Evolutionary conservation across 2,888 invertebrate species (phyloP).

Genomic region (Calliscelio sp.): DNA sequence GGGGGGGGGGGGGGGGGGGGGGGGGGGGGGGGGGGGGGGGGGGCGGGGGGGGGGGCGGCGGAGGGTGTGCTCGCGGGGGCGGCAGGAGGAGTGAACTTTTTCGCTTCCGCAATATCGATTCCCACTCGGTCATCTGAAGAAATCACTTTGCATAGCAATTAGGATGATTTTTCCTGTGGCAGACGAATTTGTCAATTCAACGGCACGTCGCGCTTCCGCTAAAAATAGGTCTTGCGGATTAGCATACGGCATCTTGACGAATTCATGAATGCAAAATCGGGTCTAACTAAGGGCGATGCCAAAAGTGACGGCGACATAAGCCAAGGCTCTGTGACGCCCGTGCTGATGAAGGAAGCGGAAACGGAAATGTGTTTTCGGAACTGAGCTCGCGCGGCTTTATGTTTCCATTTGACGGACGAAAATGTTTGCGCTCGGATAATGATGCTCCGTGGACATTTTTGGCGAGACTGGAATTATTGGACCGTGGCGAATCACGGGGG

Average conservation of each 20-base stretch:
- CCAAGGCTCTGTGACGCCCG: constrained; percentile 19
- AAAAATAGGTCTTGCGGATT: constrained; percentile 41
- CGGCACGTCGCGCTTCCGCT: constrained; percentile 43
- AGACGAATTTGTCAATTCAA: constrained; percentile 43
- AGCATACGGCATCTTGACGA: constrained; percentile 53
- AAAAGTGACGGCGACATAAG: constrained; percentile 16
- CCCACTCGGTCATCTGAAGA: constrained; percentile 20
- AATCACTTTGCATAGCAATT: constrained; percentile 34
- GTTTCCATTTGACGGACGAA: constrained; percentile 35
- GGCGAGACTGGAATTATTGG: constrained; percentile 45
- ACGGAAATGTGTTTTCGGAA: constrained; percentile 42
- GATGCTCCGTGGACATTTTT: constrained; percentile 36
- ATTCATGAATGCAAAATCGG: constrained; percentile 55
- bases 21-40: too few species aligned
- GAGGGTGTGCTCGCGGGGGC: too few species aligned
- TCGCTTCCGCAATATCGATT: too few species aligned
- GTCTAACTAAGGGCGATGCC: constrained; percentile 20
- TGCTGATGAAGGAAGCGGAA: constrained; percentile 53
- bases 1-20: too few species aligned
- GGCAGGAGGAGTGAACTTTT: too few species aligned
- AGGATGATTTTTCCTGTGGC: constrained; percentile 21
- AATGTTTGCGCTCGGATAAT: constrained; percentile 36
- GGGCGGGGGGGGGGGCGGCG: too few species aligned
- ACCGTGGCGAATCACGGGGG: constrained; percentile 59
- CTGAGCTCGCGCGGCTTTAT: constrained; percentile 8